These are phyloP conservation scores for Marmota flaviventris DNA, from an alignment of 2,113 vertebrate genomes.

Conservation along the genomic window DNA sequence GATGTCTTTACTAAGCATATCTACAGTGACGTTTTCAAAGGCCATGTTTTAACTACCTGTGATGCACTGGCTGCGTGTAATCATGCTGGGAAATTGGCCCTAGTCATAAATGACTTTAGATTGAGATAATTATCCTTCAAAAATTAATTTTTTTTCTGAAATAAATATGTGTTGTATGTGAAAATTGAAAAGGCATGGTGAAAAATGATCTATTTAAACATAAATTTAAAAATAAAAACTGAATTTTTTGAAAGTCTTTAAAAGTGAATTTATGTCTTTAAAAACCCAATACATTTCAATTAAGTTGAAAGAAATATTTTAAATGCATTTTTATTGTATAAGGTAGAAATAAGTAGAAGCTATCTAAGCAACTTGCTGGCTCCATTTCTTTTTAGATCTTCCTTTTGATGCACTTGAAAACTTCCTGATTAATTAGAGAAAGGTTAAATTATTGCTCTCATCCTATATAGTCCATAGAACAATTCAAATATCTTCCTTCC, in stretches of 20 bases:
- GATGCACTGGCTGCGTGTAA: neutral
- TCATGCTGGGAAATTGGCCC: neutral
- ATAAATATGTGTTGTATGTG: neutral
- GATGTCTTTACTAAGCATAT: neutral
- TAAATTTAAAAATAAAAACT: neutral
- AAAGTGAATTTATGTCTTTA: neutral
- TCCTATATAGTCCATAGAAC: neutral
- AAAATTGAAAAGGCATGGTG: neutral
- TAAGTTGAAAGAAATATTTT: neutral
- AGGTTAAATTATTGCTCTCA: neutral
- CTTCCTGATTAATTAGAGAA: slow-evolving; percentile 31
- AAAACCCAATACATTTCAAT: neutral
- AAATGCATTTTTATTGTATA: neutral
- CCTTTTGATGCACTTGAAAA: neutral
- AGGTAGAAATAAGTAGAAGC: neutral
- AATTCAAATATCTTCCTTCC: slow-evolving; percentile 24
- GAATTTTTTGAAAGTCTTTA: neutral
- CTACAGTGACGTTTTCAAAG: neutral
- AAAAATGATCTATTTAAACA: neutral
- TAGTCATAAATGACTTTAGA: neutral
- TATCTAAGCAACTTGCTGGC: neutral
- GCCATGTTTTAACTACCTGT: neutral
- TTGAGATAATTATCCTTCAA: neutral
- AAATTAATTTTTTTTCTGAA: slow-evolving; percentile 23
- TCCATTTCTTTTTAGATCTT: slow-evolving; percentile 12